Evolutionary conservation across 2,888 invertebrate species (phyloP), one percentile per base, ranked within the genome.

Genomic region (Agriopis aurantiaria): DNA sequence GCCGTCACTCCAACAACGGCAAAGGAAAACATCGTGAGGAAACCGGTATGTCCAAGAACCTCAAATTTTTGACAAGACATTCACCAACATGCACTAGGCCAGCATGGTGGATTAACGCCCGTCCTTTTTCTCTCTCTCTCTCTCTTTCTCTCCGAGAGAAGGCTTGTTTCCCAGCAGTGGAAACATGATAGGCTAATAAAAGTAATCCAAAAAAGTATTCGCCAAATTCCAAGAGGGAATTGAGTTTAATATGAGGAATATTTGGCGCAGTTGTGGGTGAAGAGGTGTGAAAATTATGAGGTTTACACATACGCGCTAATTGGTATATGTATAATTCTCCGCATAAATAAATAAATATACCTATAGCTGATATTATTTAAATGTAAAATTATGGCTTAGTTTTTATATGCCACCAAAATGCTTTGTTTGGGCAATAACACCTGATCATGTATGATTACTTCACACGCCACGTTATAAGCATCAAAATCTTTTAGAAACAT

Each of bases 401-500:
- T 3, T n/a, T 40, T 41, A 41, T 41, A 41, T 17, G 14, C 51
- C 17, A 23, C 6, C 17, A 23, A 17, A 52, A 52, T 8, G 17
- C 2, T 52, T 52, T 17, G 8, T 33, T 33, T 33, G 33, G 33
- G 33, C 33, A 33, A 33, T 3, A 33, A 33, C 33, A 33, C 33
- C 33, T 33, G 33, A 33, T 33, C 33, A 33, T 33, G 5, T 33
- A 3, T 33, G 33, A 33, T 33, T 33, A 3, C 33, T 33, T 33
- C 49, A 14, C 14, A 17, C 14, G 1, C 7, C 49, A 14, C 9
- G 14, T 14, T 1, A 14, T 14, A 17, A 8, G 49, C 14, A 41
- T 52, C 71, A 69, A 74, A 74, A 72, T 23, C 53, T 68, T 57
- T 57, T 43, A 68, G 59, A 60, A 52, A 53, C 66, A 73, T 70